Evolutionary conservation across 1,140 invertebrate genomes (phyloP).

Genomic region (Contarinia nasturtii): DNA sequence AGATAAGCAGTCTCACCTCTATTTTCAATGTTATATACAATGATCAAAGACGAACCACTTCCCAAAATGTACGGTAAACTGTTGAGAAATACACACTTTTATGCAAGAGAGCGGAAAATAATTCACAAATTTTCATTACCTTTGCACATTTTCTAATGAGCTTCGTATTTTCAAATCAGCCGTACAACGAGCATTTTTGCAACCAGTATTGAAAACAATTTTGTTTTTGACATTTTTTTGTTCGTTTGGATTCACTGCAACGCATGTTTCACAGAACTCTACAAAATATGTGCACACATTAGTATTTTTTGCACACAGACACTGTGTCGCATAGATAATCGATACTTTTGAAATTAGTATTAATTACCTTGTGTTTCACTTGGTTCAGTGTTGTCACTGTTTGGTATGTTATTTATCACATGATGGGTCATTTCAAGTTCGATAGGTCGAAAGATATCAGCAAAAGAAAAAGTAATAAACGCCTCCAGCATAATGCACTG

Average conservation of each 20-base stretch:
- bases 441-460: constrained; percentile 24
- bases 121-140: too few species aligned
- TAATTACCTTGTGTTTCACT: background rate
- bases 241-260: constrained; percentile 18
- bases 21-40: constrained; percentile 22
- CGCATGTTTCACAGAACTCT: constrained; percentile 19
- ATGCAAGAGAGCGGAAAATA: background rate
- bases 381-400: constrained; percentile 12
- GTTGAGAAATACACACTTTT: background rate
- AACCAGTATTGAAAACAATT: constrained; percentile 19
- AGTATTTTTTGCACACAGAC: too few species aligned
- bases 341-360: too few species aligned
- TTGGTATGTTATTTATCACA: constrained; percentile 14
- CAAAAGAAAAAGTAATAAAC: constrained; percentile 14
- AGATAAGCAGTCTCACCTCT: constrained; percentile 25
- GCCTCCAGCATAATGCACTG: constrained; percentile 15
- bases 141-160: background rate
- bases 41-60: constrained; percentile 14
- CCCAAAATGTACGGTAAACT: constrained; percentile 23
- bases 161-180: constrained; percentile 21
- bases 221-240: constrained; percentile 15
- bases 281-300: too few species aligned
- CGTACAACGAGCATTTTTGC: constrained; percentile 22
- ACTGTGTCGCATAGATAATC: too few species aligned
- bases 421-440: constrained; percentile 22